phyloP scores from a whole-genome alignment of 2,888 invertebrate species.

The Cryptocephalus primarius region DNA sequence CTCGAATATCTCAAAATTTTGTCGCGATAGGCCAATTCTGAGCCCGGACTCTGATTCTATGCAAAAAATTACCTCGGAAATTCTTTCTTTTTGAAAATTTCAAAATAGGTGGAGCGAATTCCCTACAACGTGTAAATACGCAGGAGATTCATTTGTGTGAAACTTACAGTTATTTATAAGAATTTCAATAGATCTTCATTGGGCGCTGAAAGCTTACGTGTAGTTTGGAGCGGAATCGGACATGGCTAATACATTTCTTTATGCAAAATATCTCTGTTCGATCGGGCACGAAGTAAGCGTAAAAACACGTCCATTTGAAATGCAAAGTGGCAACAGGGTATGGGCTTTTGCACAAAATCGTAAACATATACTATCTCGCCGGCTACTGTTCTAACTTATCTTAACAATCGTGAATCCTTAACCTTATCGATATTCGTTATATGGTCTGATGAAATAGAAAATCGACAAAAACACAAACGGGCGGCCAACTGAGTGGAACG shows the following conservation, averaged over 20 bases:
- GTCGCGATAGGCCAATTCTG: too few relatives aligned
- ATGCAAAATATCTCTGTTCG: conserved; percentile 32
- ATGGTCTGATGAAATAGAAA: conserved; percentile 13
- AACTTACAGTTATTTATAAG: conserved; percentile 10
- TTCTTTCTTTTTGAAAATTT: too few relatives aligned
- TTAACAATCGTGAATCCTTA: conserved; percentile 32
- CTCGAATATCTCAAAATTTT: too few relatives aligned
- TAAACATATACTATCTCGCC: conserved; percentile 28
- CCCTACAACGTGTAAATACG: conserved; percentile 2
- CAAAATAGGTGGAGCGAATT: too few relatives aligned
- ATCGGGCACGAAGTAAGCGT: conserved; percentile 35
- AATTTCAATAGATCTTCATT: conserved; percentile 23
- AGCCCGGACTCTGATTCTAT: too few relatives aligned
- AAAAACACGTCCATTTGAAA: conserved; percentile 33
- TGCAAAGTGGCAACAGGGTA: conserved; percentile 29
- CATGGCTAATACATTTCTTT: conserved; percentile 34
- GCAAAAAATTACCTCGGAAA: too few relatives aligned
- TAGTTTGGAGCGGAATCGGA: conserved; percentile 26
- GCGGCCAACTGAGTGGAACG: conserved; percentile 10
- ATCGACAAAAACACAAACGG: conserved; percentile 9
- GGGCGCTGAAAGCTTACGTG: conserved; percentile 20
- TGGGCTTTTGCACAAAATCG: conserved; percentile 26
- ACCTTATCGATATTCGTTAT: conserved; percentile 19
- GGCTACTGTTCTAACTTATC: conserved; percentile 29
- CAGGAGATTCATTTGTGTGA: conserved; percentile 9